Evolutionary conservation across 2,113 vertebrate species (phyloP).

Genomic region (Tragulus kanchil): DNA sequence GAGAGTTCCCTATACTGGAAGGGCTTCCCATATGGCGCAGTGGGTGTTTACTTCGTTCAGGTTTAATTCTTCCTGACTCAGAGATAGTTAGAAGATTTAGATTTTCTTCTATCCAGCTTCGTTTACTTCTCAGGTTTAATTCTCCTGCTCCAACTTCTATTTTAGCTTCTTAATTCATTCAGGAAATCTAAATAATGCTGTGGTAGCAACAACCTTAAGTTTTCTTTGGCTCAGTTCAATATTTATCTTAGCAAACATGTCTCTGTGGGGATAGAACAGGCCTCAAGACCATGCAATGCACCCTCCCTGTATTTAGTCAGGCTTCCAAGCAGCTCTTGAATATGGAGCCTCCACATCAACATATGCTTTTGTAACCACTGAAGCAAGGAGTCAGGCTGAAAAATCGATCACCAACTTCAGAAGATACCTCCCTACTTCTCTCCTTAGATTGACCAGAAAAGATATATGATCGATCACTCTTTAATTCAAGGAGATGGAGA

Average conservation of each 20-base stretch:
- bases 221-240: neutral
- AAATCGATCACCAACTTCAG: neutral
- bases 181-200: neutral
- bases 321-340: neutral
- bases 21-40: neutral
- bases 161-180: neutral
- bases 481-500: rapidly evolving
- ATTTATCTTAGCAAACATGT: neutral
- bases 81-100: neutral
- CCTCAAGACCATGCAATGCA: neutral
- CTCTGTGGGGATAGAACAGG: neutral
- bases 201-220: neutral
- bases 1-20: neutral
- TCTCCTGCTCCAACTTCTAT: neutral
- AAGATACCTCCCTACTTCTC: neutral
- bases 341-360: neutral
- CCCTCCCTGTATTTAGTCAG: neutral
- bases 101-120: neutral
- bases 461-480: neutral
- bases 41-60: no score
- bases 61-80: neutral
- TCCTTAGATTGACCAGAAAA: neutral
- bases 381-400: neutral
- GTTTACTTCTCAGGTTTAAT: neutral
- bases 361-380: neutral